These are phyloP conservation scores for Cichladusa arquata DNA, from an alignment of 2,113 vertebrate species.

Conservation along the genomic window DNA sequence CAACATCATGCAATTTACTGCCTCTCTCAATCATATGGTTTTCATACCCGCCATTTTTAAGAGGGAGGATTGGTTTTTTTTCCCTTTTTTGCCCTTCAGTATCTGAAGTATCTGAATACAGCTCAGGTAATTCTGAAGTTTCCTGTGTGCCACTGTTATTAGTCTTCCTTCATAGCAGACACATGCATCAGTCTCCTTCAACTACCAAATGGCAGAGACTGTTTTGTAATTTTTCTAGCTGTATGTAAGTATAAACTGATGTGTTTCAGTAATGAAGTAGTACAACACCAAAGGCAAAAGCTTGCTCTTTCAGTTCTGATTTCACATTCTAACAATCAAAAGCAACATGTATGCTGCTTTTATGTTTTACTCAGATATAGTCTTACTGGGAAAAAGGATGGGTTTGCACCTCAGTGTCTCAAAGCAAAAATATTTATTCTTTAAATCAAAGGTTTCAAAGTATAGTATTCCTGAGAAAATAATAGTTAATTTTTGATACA, in stretches of 20 bases:
- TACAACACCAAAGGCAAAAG: neutral
- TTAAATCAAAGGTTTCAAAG: neutral
- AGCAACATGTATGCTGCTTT: neutral
- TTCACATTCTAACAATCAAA: neutral
- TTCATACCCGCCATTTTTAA: neutral
- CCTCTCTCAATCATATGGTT: neutral
- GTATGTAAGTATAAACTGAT: neutral
- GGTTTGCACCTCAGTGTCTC: neutral
- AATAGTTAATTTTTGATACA: neutral
- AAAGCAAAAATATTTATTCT: neutral
- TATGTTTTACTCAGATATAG: neutral
- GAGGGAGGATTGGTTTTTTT: fast-evolving
- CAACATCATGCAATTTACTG: neutral
- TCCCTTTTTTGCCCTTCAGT: neutral
- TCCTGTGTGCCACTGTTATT: neutral
- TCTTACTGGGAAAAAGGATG: neutral
- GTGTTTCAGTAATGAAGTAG: neutral
- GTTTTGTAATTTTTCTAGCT: neutral
- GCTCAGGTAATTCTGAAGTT: neutral
- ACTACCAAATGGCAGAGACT: neutral
- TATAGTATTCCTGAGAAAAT: neutral
- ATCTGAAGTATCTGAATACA: neutral
- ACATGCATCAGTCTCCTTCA: neutral
- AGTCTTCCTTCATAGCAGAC: neutral
- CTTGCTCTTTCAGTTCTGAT: neutral